phyloP scores from a whole-genome alignment of 2,888 invertebrate species.

The Phasia obesa region DNA sequence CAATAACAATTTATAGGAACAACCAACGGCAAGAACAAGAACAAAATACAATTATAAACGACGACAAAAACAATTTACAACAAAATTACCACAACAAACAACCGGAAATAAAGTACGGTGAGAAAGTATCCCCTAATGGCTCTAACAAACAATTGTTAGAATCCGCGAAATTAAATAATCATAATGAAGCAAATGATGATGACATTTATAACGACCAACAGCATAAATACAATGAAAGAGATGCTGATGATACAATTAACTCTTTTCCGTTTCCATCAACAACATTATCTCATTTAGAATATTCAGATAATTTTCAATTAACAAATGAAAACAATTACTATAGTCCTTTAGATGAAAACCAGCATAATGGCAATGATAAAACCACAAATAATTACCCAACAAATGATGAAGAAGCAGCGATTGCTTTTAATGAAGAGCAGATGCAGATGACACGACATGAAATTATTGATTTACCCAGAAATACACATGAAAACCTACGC shows the following conservation, averaged over 20 bases:
- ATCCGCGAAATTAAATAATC: conserved; percentile 27
- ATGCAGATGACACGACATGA: conserved; percentile 57
- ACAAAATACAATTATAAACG: conserved; percentile 21
- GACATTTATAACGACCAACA: not conserved
- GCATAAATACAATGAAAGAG: not conserved
- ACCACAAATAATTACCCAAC: conserved; percentile 25
- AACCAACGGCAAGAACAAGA: conserved; percentile 22
- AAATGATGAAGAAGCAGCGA: conserved; percentile 2
- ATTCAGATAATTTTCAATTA: conserved; percentile 66
- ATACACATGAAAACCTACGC: conserved; percentile 61
- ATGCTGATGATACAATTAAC: conserved; percentile 30
- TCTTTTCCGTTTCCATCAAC: conserved; percentile 9
- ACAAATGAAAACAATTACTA: conserved; percentile 51
- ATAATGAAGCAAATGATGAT: conserved; percentile 28
- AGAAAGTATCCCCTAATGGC: conserved; percentile 50
- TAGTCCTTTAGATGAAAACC: conserved; percentile 13
- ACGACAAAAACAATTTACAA: conserved; percentile 48
- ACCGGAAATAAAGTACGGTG: conserved; percentile 32
- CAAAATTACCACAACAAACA: conserved; percentile 56
- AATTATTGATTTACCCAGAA: conserved; percentile 52
- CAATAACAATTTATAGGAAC: not conserved
- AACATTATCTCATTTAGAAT: conserved; percentile 24
- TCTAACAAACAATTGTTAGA: conserved; percentile 38
- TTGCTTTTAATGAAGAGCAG: not conserved
- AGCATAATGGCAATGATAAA: conserved; percentile 30